These are phyloP conservation scores for Pogonomyrmex californicus DNA, from an alignment of 1,140 invertebrate species.

Conservation along the genomic window DNA sequence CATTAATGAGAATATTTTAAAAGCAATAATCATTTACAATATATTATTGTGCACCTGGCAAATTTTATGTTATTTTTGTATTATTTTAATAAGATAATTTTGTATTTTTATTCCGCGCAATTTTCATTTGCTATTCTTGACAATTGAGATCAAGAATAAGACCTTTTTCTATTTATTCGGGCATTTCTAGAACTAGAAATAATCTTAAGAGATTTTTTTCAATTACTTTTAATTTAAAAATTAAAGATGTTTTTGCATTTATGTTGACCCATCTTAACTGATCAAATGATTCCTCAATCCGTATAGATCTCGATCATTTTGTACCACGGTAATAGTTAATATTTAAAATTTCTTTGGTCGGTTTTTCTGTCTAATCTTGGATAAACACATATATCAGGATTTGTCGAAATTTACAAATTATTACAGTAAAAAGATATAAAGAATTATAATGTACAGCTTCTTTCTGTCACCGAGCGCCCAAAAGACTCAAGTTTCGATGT, in stretches of 20 bases:
- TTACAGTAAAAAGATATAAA: conserved; percentile 8
- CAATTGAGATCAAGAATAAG: not conserved
- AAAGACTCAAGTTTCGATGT: conserved; percentile 23
- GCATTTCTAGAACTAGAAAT: not conserved
- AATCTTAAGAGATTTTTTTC: not conserved
- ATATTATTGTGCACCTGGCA: not conserved
- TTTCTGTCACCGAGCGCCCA: not conserved
- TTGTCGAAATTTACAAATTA: conserved; percentile 22
- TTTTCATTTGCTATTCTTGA: not conserved
- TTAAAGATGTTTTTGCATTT: not conserved
- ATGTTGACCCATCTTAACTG: not conserved
- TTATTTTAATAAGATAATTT: not conserved
- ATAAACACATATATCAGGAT: not conserved
- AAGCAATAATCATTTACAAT: not conserved
- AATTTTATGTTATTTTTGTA: not conserved
- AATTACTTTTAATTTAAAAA: not conserved
- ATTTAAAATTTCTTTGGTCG: not conserved
- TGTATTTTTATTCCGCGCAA: not conserved
- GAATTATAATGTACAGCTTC: conserved; percentile 25
- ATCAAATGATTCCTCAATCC: not conserved
- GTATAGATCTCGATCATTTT: conserved; percentile 1
- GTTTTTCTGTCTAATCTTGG: not conserved
- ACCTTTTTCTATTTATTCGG: not conserved
- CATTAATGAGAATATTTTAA: not conserved
- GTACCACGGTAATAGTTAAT: not conserved